Conservation (phyloP, 1,140 invertebrate genomes). For the Copidosoma floridanum region DNA sequence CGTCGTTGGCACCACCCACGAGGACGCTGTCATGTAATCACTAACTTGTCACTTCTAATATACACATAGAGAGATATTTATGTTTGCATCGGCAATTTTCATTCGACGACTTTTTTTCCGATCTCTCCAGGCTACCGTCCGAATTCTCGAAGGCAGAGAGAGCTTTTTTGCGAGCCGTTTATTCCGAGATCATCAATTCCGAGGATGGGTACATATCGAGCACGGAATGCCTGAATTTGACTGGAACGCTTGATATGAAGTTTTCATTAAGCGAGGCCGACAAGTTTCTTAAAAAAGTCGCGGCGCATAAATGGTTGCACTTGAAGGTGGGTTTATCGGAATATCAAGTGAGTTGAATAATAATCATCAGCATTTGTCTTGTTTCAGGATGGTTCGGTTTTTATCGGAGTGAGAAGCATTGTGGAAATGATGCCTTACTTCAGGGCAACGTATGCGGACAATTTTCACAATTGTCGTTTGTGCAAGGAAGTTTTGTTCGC, state of each 20-base stretch:
- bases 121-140: constrained; percentile 31
- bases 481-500: constrained; percentile 46
- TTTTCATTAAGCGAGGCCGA: constrained; percentile 37
- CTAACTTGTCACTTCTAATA: constrained; percentile 2
- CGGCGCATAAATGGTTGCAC: constrained; percentile 38
- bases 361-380: not conserved
- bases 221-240: constrained; percentile 41
- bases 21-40: constrained; percentile 32
- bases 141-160: constrained; percentile 35
- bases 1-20: constrained; percentile 31
- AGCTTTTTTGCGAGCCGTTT: constrained; percentile 36
- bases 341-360: not conserved
- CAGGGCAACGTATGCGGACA: constrained; percentile 35
- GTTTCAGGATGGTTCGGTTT: constrained; percentile 39
- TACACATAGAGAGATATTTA: no score
- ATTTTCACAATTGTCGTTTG: constrained; percentile 38
- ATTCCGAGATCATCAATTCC: constrained; percentile 40
- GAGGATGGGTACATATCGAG: constrained; percentile 36
- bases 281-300: constrained; percentile 35
- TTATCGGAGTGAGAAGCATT: constrained; percentile 46
- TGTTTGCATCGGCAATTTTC: not conserved
- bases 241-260: constrained; percentile 28
- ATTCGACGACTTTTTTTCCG: constrained; percentile 19
- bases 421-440: constrained; percentile 46
- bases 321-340: constrained; percentile 30